Evolutionary conservation across 2,888 invertebrate species (phyloP).

Genomic region (Monochamus alternatus): DNA sequence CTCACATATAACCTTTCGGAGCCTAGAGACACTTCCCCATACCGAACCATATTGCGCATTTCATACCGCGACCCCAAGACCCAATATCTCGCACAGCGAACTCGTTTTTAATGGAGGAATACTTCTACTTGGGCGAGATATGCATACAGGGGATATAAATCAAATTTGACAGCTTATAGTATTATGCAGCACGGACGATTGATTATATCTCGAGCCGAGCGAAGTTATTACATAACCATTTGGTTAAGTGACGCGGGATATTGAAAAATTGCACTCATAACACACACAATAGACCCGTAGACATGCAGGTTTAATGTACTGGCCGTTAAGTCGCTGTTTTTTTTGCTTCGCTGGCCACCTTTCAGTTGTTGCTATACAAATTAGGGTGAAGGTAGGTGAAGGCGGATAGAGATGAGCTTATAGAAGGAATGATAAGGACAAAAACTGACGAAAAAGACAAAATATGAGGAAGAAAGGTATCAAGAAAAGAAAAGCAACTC

Average conservation of each 20-base stretch:
- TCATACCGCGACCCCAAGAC: no score
- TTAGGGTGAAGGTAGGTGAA: no score
- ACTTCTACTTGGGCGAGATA: background rate
- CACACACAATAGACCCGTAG: slow-evolving; percentile 8
- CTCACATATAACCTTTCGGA: no score
- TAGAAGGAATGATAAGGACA: no score
- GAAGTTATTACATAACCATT: slow-evolving; percentile 53
- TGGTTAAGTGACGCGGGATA: slow-evolving; percentile 54
- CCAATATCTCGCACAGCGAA: background rate
- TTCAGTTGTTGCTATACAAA: no score
- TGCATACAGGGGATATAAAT: slow-evolving; percentile 51
- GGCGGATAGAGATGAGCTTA: no score
- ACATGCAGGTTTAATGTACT: background rate
- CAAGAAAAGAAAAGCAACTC: background rate
- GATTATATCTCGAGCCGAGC: slow-evolving; percentile 51
- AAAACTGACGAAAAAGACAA: no score
- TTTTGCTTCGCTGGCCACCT: background rate
- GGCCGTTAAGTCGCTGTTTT: background rate
- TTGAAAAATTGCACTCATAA: slow-evolving; percentile 39
- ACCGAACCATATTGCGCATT: no score
- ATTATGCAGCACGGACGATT: slow-evolving; percentile 58
- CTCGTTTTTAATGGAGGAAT: slow-evolving; percentile 12
- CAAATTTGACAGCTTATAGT: slow-evolving; percentile 56
- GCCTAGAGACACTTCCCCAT: no score
- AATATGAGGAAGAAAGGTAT: no score